Evolutionary conservation across 64 coral and sea anemone species (phyloP).

Genomic region (Astreopora myriophthalma): DNA sequence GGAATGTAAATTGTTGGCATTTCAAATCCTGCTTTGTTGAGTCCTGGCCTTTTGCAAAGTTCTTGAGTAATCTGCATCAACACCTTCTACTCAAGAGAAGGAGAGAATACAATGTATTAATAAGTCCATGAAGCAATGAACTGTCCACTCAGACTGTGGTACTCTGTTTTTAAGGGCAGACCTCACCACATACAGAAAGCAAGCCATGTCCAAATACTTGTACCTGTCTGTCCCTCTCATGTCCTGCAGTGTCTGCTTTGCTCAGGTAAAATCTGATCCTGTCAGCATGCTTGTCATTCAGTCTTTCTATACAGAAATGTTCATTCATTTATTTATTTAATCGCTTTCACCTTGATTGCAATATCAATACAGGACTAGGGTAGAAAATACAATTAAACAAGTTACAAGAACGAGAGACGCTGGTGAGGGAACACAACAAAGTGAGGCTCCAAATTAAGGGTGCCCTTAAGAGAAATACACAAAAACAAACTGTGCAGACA

Average conservation of each 20-base stretch:
- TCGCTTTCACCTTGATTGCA: too few relatives aligned
- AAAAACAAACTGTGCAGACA: too few relatives aligned
- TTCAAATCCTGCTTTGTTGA: constrained; percentile 99
- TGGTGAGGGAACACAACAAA: too few relatives aligned
- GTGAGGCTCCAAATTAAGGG: too few relatives aligned
- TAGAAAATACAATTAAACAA: too few relatives aligned
- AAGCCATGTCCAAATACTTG: neutral
- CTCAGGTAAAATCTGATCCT: constrained; percentile 90
- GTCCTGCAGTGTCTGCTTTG: constrained; percentile 96
- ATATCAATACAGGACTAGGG: too few relatives aligned
- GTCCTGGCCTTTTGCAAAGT: constrained; percentile 94
- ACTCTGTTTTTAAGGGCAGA: too few relatives aligned
- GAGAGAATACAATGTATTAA: neutral
- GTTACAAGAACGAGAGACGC: too few relatives aligned
- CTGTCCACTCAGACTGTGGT: too few relatives aligned
- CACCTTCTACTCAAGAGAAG: constrained; percentile 69
- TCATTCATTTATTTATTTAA: too few relatives aligned
- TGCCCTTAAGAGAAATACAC: too few relatives aligned
- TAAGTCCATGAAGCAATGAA: neutral
- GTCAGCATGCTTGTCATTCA: constrained; percentile 90
- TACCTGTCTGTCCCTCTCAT: constrained; percentile 98
- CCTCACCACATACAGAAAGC: neutral
- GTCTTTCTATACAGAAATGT: constrained; percentile 52
- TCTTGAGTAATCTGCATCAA: constrained; percentile 99
- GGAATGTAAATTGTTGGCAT: constrained; percentile 98